phyloP scores from a whole-genome alignment of 2,888 invertebrate species.

The Argyresthia albistria region DNA sequence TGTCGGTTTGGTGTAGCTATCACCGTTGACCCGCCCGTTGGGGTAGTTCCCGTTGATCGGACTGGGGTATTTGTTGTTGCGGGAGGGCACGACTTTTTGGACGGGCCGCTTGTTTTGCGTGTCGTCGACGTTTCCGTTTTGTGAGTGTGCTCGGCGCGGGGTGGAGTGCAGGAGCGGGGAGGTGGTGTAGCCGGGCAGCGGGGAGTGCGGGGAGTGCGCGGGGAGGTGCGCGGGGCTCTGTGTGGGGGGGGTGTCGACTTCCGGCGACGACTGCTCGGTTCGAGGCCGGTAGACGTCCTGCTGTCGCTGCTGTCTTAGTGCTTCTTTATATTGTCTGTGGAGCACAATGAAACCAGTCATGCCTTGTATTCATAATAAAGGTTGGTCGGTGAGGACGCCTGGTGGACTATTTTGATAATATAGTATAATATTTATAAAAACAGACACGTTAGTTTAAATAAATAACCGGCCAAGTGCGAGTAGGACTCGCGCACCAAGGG shows the following conservation, averaged over 20 bases:
- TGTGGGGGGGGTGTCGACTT: conserved; percentile 68
- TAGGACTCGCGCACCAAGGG: no score
- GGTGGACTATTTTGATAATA: not conserved
- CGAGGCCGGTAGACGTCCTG: conserved; percentile 84
- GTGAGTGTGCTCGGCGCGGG: conserved; percentile 54
- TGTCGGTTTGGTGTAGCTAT: conserved; percentile 75
- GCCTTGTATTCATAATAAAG: not conserved
- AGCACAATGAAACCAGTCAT: not conserved
- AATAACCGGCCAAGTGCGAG: no score
- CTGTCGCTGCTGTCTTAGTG: conserved; percentile 86
- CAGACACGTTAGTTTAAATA: no score
- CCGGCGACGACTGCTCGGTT: conserved; percentile 71
- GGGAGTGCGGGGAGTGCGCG: conserved; percentile 58
- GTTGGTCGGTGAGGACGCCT: not conserved
- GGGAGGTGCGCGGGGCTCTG: conserved; percentile 32
- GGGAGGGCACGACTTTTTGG: conserved; percentile 86
- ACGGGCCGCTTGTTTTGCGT: conserved; percentile 78
- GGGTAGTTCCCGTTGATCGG: conserved; percentile 54
- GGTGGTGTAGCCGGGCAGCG: conserved; percentile 64
- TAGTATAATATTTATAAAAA: not conserved
- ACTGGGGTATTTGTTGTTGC: conserved; percentile 72
- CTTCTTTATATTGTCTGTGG: conserved; percentile 91
- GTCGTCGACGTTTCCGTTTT: conserved; percentile 49
- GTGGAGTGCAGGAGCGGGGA: conserved; percentile 64
- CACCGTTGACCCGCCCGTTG: conserved; percentile 34